Evolutionary conservation across 2,113 vertebrate genomes (phyloP).

Genomic region (Orycteropus afer): DNA sequence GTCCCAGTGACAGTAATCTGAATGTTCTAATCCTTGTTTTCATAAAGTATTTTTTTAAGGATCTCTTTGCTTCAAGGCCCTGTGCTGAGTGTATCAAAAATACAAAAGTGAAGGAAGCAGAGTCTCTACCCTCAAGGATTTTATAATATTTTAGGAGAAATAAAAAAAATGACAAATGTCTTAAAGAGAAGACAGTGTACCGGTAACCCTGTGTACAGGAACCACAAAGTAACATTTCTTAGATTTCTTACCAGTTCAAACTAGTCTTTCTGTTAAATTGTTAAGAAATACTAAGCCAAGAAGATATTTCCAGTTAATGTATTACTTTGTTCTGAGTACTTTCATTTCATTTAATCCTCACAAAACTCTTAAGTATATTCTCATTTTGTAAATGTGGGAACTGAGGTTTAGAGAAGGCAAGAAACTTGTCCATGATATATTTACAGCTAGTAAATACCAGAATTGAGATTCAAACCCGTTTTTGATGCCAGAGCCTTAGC

Average conservation of each 20-base stretch:
- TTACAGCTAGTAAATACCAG: slow-evolving; percentile 18
- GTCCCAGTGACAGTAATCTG: not conserved
- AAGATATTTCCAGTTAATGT: slow-evolving; percentile 24
- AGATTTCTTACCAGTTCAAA: not conserved
- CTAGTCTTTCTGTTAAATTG: not conserved
- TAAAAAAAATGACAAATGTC: not conserved
- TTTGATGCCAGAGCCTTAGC: not conserved
- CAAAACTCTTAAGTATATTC: not conserved
- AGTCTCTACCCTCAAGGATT: not conserved
- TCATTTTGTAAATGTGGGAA: slow-evolving; percentile 11
- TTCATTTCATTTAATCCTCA: slow-evolving; percentile 15
- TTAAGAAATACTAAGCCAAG: slow-evolving; percentile 25
- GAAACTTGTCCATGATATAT: not conserved
- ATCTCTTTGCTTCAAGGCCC: not conserved
- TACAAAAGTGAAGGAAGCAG: not conserved
- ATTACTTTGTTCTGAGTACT: not conserved
- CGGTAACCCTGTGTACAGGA: slow-evolving; percentile 14
- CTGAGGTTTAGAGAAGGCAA: not conserved
- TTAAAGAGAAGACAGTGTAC: not conserved
- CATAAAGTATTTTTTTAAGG: not conserved
- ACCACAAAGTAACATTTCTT: slow-evolving; percentile 37
- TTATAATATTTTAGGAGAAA: slow-evolving; percentile 14
- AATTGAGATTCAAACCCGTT: not conserved
- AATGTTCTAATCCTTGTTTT: slow-evolving; percentile 29
- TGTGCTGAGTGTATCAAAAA: not conserved